Percentiles rank a stretch among this genome's conserved stretches.
These are phyloP conservation scores for Tragelaphus buxtoni DNA, from an alignment of 2,113 vertebrate species.

Conservation along the genomic window DNA sequence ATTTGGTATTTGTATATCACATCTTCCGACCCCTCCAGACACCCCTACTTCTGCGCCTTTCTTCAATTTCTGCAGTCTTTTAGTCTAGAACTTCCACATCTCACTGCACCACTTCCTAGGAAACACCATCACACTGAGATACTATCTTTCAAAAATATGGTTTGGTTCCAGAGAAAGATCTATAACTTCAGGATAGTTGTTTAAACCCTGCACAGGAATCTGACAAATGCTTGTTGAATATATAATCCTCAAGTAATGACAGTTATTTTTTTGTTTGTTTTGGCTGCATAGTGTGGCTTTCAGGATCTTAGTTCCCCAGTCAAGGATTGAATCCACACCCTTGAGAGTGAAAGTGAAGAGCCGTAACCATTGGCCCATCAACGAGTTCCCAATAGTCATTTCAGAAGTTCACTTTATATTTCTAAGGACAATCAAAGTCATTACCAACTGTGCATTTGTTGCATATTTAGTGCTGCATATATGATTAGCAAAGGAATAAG, in stretches of 20 bases:
- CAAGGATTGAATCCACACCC: background rate
- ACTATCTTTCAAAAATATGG: background rate
- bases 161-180: background rate
- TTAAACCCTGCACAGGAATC: background rate
- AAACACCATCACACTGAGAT: background rate
- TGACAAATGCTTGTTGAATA: background rate
- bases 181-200: background rate
- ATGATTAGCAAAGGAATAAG: background rate
- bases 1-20: background rate
- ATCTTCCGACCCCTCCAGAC: background rate
- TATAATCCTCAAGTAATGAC: background rate
- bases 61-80: background rate
- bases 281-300: background rate
- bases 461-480: background rate
- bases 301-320: background rate
- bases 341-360: background rate
- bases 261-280: background rate
- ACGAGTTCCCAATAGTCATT: background rate
- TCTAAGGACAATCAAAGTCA: background rate
- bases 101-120: background rate
- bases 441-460: too few relatives aligned
- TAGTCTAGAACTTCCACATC: background rate
- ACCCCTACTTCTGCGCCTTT: background rate
- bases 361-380: background rate
- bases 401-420: background rate